Evolutionary conservation across 2,888 invertebrate genomes (phyloP).

Genomic region (Stenolophus ochropezus): DNA sequence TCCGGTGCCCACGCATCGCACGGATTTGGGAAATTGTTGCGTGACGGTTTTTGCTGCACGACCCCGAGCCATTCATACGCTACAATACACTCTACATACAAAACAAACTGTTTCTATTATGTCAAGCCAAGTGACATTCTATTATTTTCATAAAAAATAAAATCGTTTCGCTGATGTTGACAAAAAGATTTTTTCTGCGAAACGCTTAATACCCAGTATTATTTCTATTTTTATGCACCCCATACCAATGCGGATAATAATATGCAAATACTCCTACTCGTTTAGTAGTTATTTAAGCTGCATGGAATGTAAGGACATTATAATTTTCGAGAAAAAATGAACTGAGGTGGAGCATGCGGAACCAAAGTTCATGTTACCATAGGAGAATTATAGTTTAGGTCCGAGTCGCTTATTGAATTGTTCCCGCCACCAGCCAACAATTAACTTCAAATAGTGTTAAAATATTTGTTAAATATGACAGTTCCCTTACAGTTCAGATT

Average conservation of each 20-base stretch:
- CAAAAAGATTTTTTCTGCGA: not conserved
- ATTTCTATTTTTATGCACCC: not conserved
- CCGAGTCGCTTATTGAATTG: too few species aligned
- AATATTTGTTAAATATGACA: too few species aligned
- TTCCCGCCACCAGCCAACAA: too few species aligned
- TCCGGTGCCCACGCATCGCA: conserved; percentile 21
- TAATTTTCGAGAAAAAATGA: too few species aligned
- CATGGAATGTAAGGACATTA: too few species aligned
- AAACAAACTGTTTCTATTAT: not conserved
- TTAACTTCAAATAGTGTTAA: too few species aligned
- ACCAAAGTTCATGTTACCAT: too few species aligned
- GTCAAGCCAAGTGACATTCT: not conserved
- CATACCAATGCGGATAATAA: too few species aligned
- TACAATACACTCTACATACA: not conserved
- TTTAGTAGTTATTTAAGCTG: too few species aligned
- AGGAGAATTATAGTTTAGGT: too few species aligned
- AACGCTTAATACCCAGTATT: not conserved
- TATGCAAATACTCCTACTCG: not conserved
- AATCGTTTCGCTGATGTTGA: not conserved
- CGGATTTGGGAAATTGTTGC: conserved; percentile 26
- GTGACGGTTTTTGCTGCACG: conserved; percentile 27
- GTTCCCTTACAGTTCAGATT: too few species aligned
- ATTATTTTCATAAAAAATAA: not conserved
- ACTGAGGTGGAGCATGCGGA: too few species aligned
- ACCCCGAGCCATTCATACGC: not conserved